phyloP scores from a whole-genome alignment of 1,140 invertebrate species.

The Ditylenchus dipsaci region DNA sequence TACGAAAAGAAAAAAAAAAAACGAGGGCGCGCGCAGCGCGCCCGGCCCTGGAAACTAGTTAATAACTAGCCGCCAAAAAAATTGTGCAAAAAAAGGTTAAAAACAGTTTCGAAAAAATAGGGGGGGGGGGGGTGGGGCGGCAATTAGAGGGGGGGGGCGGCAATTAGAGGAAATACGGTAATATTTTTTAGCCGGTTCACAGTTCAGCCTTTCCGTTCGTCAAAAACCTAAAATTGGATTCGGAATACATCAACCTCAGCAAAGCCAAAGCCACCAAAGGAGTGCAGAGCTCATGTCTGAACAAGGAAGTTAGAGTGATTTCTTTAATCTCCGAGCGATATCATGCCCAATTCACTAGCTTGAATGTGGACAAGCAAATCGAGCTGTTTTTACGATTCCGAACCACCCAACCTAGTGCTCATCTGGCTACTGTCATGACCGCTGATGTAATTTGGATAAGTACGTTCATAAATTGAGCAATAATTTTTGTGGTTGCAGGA shows the following conservation, averaged over 20 bases:
- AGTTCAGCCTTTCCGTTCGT: conserved; percentile 78
- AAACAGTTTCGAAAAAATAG: too few species aligned
- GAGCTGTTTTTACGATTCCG: conserved; percentile 83
- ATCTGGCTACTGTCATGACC: conserved; percentile 19
- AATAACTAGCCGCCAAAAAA: too few species aligned
- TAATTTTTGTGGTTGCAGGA: conserved; percentile 63
- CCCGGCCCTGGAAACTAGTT: too few species aligned
- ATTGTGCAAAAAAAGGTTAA: too few species aligned
- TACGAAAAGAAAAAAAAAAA: too few species aligned
- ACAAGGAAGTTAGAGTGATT: conserved; percentile 65
- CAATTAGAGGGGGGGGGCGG: too few species aligned
- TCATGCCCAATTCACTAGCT: conserved; percentile 57
- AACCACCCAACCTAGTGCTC: conserved; percentile 59
- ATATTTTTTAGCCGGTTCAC: conserved; percentile 57
- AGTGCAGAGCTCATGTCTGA: conserved; percentile 77
- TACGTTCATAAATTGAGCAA: neutral
- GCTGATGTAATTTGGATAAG: neutral
- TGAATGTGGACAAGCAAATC: conserved; percentile 55
- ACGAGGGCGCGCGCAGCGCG: too few species aligned
- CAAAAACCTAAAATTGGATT: conserved; percentile 72
- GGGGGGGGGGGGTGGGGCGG: too few species aligned
- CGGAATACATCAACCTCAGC: conserved; percentile 72
- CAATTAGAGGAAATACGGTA: too few species aligned
- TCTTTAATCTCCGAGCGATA: conserved; percentile 58
- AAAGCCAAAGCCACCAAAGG: conserved; percentile 72